These are phyloP conservation scores for Microdon myrmicae DNA, from an alignment of 2,888 invertebrate species.

Conservation along the genomic window DNA sequence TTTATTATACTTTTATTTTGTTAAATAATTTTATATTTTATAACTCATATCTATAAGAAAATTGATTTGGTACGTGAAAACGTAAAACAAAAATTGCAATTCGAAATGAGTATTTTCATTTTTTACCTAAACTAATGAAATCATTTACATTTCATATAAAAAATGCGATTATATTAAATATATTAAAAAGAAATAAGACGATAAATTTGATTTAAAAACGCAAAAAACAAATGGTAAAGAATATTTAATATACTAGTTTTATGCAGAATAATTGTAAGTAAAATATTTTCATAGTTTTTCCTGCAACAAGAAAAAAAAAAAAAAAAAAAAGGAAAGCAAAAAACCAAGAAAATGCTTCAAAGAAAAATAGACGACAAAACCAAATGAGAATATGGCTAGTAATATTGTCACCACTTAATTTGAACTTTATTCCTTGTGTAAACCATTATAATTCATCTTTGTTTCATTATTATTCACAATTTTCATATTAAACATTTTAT, in stretches of 20 bases:
- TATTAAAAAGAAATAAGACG: too few species aligned
- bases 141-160: slow-evolving; percentile 65
- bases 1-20: slow-evolving; percentile 12
- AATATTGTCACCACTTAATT: too few species aligned
- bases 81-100: slow-evolving; percentile 36
- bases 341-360: slow-evolving; percentile 22
- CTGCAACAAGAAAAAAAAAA: slow-evolving; percentile 43
- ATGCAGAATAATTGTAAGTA: slow-evolving; percentile 63
- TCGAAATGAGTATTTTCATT: slow-evolving; percentile 48
- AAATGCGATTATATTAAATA: too few species aligned
- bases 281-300: slow-evolving; percentile 61
- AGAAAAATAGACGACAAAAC: slow-evolving; percentile 21
- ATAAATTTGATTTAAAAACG: too few species aligned
- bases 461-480: too few species aligned
- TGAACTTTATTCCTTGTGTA: too few species aligned
- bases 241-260: too few species aligned
- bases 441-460: too few species aligned
- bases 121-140: slow-evolving; percentile 61
- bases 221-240: too few species aligned
- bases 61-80: slow-evolving; percentile 7
- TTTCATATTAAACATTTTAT: too few species aligned
- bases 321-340: slow-evolving; percentile 20
- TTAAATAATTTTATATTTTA: slow-evolving; percentile 33
- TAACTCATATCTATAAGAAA: slow-evolving; percentile 2
- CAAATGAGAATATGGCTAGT: slow-evolving; percentile 8